Evolutionary conservation across 2,113 vertebrate species (phyloP).

Genomic region (Pteronura brasiliensis): DNA sequence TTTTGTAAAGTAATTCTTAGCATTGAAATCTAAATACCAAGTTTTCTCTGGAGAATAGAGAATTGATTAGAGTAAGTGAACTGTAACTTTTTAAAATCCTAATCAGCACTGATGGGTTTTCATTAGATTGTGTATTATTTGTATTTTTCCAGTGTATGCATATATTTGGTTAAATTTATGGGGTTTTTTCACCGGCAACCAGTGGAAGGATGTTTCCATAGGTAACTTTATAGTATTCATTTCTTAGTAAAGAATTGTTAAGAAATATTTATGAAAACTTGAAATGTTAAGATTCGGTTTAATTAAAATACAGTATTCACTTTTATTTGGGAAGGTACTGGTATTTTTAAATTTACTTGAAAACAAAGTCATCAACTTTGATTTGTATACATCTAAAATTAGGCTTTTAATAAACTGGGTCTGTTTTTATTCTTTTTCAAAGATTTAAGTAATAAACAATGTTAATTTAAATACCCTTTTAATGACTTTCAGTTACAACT

Average conservation of each 20-base stretch:
- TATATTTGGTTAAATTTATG: slow-evolving; percentile 22
- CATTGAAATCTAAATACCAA: not conserved
- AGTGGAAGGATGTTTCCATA: not conserved
- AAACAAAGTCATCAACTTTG: not conserved
- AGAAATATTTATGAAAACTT: not conserved
- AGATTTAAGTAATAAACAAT: slow-evolving; percentile 19
- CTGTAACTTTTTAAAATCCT: not conserved
- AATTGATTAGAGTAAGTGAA: not conserved
- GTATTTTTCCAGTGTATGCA: not conserved
- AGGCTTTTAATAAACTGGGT: not conserved
- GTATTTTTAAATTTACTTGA: slow-evolving; percentile 27
- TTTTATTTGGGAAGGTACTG: not conserved
- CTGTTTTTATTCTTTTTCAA: not conserved
- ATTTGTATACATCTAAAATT: not conserved
- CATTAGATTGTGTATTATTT: not conserved
- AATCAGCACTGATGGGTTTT: not conserved
- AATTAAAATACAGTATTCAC: not conserved
- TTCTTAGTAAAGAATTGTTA: slow-evolving; percentile 11
- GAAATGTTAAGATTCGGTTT: not conserved
- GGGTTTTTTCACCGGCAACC: not conserved
- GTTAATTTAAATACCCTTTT: not conserved
- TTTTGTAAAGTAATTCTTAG: slow-evolving; percentile 24
- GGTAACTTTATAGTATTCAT: not conserved
- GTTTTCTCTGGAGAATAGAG: not conserved
- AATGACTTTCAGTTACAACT: not conserved